Evolutionary conservation across 2,888 invertebrate genomes (phyloP), one percentile per base, ranked within the genome.

Genomic region (Apoda limacodes): DNA sequence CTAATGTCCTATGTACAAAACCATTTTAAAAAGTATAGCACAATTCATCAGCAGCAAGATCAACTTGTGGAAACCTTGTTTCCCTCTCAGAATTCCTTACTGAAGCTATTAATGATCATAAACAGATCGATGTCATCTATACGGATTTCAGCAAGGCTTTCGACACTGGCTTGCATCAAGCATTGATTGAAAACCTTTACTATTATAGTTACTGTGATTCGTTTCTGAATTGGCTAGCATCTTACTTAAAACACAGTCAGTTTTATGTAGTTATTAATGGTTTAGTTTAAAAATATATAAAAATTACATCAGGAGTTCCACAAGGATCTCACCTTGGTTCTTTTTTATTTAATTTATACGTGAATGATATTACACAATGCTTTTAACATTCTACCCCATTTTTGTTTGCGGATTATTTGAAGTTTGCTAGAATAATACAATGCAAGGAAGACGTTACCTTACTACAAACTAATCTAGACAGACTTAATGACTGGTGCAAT

Each of bases 391-490:
- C 30, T 10, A 15, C 25, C 6, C 21, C 25, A 6, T 34, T 27
- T 10, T 12, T 42, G n/a, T 40, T 30, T 33, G 42, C 42, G 9
- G 42, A 42, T 22, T 39, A 42, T n/a, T 21, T 42, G 4, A 42
- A 42, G 17, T 15, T 42, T 9, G 20, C 9, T 6, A 32, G 29
- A 25, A 10, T 10, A 9, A 32, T 38, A 3, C 25, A 26, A 6
- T 22, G 25, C 6, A 12, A 9, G 3, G 12, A 22, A 2, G 40
- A 40, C 21, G n/a, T 12, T 13, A 6, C 9, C 5, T 7, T 25
- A 3, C 22, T 42, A n/a, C 37, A 42, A 11, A 6, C 21, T 3
- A 38, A 38, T 19, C 7, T 40, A 12, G 19, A 32, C 21, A 11
- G 23, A 12, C 15, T 42, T 5, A 6, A 14, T 6, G 12, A 25